A percentile compares a stretch with the other conserved stretches of the same genome.
phyloP scores from a whole-genome alignment of 2,888 invertebrate species.

The Caenorhabditis imperialis region DNA sequence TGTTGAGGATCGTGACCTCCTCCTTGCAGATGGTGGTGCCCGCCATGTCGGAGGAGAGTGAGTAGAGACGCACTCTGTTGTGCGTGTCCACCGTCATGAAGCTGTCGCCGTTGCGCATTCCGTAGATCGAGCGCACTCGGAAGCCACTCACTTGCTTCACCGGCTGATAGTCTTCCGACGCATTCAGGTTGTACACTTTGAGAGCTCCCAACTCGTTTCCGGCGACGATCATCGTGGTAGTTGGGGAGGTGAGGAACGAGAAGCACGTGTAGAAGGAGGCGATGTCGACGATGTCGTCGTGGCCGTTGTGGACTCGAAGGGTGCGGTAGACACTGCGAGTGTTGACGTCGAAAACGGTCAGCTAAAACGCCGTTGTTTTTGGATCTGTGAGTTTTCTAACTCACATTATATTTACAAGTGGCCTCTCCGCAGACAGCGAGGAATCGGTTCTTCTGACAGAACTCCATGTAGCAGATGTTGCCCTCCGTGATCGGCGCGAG shows the following conservation, averaged over 20 bases:
- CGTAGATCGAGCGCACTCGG: constrained; percentile 42
- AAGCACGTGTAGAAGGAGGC: constrained; percentile 13
- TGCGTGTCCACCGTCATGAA: constrained; percentile 48
- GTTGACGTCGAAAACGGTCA: constrained; percentile 39
- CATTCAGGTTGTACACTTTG: constrained; percentile 24
- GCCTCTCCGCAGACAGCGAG: constrained; percentile 61
- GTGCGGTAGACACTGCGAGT: constrained; percentile 22
- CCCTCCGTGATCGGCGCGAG: constrained; percentile 17
- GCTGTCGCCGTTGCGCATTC: constrained; percentile 26
- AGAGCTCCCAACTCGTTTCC: constrained; percentile 52
- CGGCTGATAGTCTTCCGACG: not conserved
- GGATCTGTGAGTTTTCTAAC: not conserved
- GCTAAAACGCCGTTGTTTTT: constrained; percentile 16
- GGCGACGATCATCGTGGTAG: constrained; percentile 31
- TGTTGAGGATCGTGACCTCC: constrained; percentile 29
- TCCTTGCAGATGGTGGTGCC: constrained; percentile 46
- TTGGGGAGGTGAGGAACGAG: constrained; percentile 21
- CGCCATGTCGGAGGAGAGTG: constrained; percentile 11
- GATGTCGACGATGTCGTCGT: constrained; percentile 23
- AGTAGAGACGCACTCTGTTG: constrained; percentile 50
- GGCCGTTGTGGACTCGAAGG: constrained; percentile 22
- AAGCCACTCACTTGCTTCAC: constrained; percentile 42
- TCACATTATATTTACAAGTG: constrained; percentile 45
- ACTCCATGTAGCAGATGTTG: constrained; percentile 59
- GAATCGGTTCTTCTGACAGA: constrained; percentile 63